These are phyloP conservation scores for Cladopsammia gracilis DNA, from an alignment of 64 coral and sea anemone species.

Conservation along the genomic window DNA sequence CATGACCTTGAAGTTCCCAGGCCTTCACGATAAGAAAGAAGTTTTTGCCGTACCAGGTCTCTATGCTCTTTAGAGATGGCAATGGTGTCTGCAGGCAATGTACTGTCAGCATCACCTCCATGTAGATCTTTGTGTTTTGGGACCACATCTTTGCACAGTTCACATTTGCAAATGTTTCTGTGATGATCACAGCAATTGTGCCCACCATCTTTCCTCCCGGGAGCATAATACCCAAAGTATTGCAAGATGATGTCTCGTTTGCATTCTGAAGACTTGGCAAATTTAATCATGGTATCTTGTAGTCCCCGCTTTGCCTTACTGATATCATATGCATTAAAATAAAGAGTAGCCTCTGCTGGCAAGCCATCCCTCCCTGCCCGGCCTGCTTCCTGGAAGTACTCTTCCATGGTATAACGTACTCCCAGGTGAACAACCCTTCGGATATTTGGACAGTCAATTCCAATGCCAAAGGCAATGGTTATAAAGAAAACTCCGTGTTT, in stretches of 20 bases:
- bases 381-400: conserved; percentile 51
- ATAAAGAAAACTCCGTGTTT: conserved; percentile 39
- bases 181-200: conserved; percentile 78
- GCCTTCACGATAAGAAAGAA: too few species aligned
- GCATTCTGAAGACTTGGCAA: conserved; percentile 33
- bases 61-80: too few species aligned
- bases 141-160: conserved; percentile 5
- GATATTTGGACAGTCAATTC: conserved; percentile 27
- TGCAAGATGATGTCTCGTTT: conserved; percentile 66
- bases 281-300: conserved; percentile 58
- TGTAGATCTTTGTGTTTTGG: background rate
- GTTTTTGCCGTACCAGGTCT: too few species aligned
- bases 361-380: conserved; percentile 48
- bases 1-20: too few species aligned
- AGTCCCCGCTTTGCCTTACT: conserved; percentile 37
- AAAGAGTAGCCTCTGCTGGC: background rate
- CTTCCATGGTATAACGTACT: conserved; percentile 60
- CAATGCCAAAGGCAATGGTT: conserved; percentile 57
- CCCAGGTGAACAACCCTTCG: conserved; percentile 49
- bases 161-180: conserved; percentile 44
- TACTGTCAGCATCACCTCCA: background rate
- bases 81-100: too few species aligned
- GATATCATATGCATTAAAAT: conserved; percentile 43
- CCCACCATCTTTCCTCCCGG: background rate
- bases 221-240: conserved; percentile 63